Evolutionary conservation across 1,140 invertebrate genomes (phyloP).

Genomic region (Hypothenemus hampei): DNA sequence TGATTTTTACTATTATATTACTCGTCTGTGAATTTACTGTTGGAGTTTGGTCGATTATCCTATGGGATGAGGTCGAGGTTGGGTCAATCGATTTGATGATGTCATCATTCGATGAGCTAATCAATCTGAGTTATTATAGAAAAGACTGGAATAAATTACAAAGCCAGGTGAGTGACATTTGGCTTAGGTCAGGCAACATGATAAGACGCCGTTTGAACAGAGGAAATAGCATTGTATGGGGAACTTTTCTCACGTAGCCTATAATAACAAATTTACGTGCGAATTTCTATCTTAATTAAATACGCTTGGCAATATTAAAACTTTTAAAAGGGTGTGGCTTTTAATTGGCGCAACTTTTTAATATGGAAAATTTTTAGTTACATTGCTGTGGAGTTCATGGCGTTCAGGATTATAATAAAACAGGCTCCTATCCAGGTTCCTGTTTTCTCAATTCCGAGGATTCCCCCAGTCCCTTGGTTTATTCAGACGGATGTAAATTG

Average conservation of each 20-base stretch:
- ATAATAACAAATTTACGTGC: no score
- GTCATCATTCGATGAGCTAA: conserved; percentile 33
- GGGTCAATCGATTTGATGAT: conserved; percentile 35
- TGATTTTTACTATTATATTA: conserved; percentile 36
- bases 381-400: conserved; percentile 41
- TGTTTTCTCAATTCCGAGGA: conserved; percentile 28
- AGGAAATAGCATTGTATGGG: no score
- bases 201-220: conserved; percentile 75
- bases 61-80: conserved; percentile 36
- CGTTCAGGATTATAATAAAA: conserved; percentile 28
- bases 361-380: conserved; percentile 39
- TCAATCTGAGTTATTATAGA: conserved; percentile 33
- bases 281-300: no score
- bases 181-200: conserved; percentile 66
- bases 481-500: conserved; percentile 36
- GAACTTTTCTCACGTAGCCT: no score
- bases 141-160: conserved; percentile 37
- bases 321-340: conserved; percentile 76
- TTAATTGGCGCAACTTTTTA: conserved; percentile 72
- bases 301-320: no score
- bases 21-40: conserved; percentile 35
- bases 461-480: conserved; percentile 16
- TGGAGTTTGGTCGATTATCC: conserved; percentile 38
- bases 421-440: conserved; percentile 27
- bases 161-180: conserved; percentile 45